Conservation (phyloP, 2,888 invertebrate species). For the Cordilura impudica region DNA sequence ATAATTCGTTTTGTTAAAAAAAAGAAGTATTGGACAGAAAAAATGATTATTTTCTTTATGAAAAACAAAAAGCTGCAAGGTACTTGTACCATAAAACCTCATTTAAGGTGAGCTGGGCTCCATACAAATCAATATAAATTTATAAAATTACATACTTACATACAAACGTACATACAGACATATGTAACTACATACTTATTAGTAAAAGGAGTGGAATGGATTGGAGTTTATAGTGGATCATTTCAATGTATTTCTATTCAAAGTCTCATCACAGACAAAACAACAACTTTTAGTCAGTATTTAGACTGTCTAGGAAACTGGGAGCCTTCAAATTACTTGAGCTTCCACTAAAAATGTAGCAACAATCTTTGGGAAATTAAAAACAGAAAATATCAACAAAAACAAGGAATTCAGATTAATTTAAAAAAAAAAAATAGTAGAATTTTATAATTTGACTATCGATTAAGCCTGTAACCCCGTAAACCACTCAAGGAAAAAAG, state of each 20-base stretch:
- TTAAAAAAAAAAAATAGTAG: too few relatives aligned
- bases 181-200: neutral
- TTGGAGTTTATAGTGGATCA: neutral
- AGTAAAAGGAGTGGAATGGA: neutral
- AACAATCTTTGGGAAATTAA: neutral
- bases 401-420: too few relatives aligned
- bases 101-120: neutral
- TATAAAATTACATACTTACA: neutral
- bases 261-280: constrained; percentile 19
- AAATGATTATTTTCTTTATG: constrained; percentile 5
- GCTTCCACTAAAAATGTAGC: neutral
- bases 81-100: too few relatives aligned
- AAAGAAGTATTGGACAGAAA: neutral
- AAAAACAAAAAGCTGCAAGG: constrained; percentile 15
- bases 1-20: too few relatives aligned
- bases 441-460: too few relatives aligned
- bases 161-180: too few relatives aligned
- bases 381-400: too few relatives aligned
- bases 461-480: too few relatives aligned
- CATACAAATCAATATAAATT: neutral
- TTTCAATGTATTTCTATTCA: neutral
- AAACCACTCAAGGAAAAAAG: too few relatives aligned
- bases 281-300: too few relatives aligned
- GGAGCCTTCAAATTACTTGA: constrained; percentile 32
- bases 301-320: constrained; percentile 42